These are phyloP conservation scores for Gasteruption jaculator DNA, from an alignment of 2,888 invertebrate genomes.

Conservation along the genomic window DNA sequence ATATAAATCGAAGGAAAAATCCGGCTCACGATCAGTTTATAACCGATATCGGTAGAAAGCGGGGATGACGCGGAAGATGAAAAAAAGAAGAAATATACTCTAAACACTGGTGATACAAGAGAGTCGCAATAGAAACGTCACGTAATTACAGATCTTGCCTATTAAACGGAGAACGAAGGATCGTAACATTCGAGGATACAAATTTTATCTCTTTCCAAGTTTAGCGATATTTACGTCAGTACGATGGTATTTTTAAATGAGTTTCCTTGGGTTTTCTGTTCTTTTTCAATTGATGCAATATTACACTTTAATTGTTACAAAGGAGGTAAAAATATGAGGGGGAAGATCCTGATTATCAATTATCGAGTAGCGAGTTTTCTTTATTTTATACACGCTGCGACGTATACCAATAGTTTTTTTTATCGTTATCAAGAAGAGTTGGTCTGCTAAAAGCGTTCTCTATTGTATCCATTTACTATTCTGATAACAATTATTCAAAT, in stretches of 20 bases:
- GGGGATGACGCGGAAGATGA: too few species aligned
- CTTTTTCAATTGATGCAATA: slow-evolving; percentile 28
- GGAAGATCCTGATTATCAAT: too few species aligned
- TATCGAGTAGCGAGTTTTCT: not conserved
- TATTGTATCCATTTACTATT: slow-evolving; percentile 45
- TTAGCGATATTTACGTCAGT: slow-evolving; percentile 33
- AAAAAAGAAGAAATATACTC: too few species aligned
- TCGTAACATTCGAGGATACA: slow-evolving; percentile 22
- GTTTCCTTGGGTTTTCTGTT: slow-evolving; percentile 14
- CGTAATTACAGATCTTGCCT: too few species aligned
- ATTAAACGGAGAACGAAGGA: too few species aligned
- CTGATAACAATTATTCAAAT: slow-evolving; percentile 43
- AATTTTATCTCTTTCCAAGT: slow-evolving; percentile 36
- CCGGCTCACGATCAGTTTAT: too few species aligned
- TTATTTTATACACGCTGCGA: slow-evolving; percentile 6
- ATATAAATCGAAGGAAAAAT: too few species aligned
- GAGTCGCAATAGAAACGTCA: slow-evolving; percentile 27
- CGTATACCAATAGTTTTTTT: slow-evolving; percentile 25
- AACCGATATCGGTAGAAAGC: too few species aligned
- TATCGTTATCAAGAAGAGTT: slow-evolving; percentile 30
- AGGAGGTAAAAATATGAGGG: too few species aligned
- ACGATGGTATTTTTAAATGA: slow-evolving; percentile 32
- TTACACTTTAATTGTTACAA: slow-evolving; percentile 9
- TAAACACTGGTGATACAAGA: too few species aligned
- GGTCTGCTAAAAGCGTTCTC: slow-evolving; percentile 42